Evolutionary conservation across 2,888 invertebrate species (phyloP), one percentile per base, ranked within the genome.

Genomic region (Amphipyra berbera): DNA sequence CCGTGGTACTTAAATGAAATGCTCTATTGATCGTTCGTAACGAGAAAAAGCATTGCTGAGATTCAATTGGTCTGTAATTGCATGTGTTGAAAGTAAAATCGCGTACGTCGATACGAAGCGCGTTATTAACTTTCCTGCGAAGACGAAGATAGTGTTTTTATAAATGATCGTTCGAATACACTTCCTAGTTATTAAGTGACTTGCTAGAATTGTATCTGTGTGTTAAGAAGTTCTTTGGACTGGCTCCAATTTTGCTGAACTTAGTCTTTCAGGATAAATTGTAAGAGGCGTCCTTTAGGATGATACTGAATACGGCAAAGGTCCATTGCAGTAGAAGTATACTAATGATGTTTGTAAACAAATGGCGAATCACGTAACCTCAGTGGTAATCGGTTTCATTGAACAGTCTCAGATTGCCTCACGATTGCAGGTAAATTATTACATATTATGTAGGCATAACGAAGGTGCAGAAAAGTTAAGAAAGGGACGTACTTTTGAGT

Each of bases 51-150:
- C 69, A 77, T 70, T 57, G 74, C 66, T 57, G 61, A 70, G 69
- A 82, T 78, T 68, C 66, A 74, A 82, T 80, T 71, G 72, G 78
- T 58, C 52, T 53, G 67, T 68, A 77, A 77, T 79, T 77, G 71
- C 70, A 70, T 60, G 70, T 65, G 73, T 72, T 76, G 82, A 81
- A 81, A 81, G 82, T 82, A 82, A 82, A 78, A 80, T 80, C 65
- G 68, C 59, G 70, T 44, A 57, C 62, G 58, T 60, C 59, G 60
- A 76, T 76, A 57, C 62, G n/a, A 42, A 40, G 48, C 55, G 46
- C 79, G 55, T 56, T 65, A 60, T 68, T 73, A 63, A 77, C 61
- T 72, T 73, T 77, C 57, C 60, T 77, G 50, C 55, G 44, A 56
- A 64, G 46, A 62, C 37, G 46, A 57, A 30, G 38, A 21, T 49